Percentiles rank a stretch among this genome's conserved stretches.
Evolutionary conservation across 2,797 vertebrate species (phyloP).

Genomic region (Necrosyrtes monachus): DNA sequence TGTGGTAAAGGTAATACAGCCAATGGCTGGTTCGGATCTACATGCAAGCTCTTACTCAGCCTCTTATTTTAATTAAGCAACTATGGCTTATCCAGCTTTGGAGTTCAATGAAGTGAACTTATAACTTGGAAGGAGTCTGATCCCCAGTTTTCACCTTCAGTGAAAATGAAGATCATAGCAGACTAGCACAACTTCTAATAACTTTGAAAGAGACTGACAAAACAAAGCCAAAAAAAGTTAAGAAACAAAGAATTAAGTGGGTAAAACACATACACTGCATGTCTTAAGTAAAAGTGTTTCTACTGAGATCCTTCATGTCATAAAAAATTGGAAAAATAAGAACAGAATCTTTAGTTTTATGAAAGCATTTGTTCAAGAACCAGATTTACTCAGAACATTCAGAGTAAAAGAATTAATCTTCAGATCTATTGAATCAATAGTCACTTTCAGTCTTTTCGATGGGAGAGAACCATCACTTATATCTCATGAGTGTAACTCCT

Average conservation of each 20-base stretch:
- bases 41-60: background rate
- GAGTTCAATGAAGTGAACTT: background rate
- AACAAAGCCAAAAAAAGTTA: background rate
- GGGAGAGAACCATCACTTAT: background rate
- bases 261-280: background rate
- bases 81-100: background rate
- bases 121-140: background rate
- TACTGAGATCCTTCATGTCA: background rate
- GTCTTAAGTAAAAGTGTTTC: background rate
- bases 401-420: background rate
- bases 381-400: background rate
- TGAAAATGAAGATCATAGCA: background rate
- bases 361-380: background rate
- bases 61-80: background rate
- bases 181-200: background rate
- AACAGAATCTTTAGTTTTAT: background rate
- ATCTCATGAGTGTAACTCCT: background rate
- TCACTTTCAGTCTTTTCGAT: background rate
- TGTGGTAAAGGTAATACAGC: background rate
- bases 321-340: background rate
- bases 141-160: background rate
- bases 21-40: background rate
- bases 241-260: background rate
- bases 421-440: background rate
- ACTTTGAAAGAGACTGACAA: background rate